Base-by-base conservation (phyloP, 1,140 invertebrate species). In the Formica selysi region DNA sequence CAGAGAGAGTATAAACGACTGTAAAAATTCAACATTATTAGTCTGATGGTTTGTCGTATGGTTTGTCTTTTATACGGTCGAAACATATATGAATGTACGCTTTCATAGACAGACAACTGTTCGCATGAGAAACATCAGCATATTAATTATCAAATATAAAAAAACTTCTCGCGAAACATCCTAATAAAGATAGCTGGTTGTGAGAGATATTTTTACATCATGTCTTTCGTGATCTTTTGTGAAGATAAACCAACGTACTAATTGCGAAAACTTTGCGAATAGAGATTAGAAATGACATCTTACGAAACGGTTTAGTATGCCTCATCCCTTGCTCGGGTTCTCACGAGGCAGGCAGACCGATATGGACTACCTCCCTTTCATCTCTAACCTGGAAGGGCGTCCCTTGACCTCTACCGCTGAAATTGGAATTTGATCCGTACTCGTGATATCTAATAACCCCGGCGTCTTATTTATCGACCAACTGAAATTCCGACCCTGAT, bases 371-470 rank as follows among this genome's bases (percentile, higher is more conserved):
- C 79, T 65, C 73, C 74, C 78, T 88, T 89, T 79, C 76, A 62
- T 51, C 54, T 44, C 41, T 11, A 61, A 61, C 19, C 57, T 51
- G 64, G 3, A 11, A 61, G 48, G n/a, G 44, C 76, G 57, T 59
- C 71, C 86, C 85, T 83, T 89, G 90, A 83, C 64, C 78, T 86
- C 64, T 7, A 41, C 32, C 78, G 85, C 22, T 44, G 89, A 88
- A 92, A 92, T 92, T 92, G 91, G 89, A 90, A 92, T 91, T 86
- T 90, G 89, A 90, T 90, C 91, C 86, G 87, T 54, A 61, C 26
- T 71, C 89, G 68, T 78, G 90, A 92, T 92, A 91, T 91, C 89
- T 90, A 92, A 91, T 90, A 92, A 92, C 84, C 70, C 73, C 64
- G 67, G 51, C 76, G 78, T 86, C 87, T 90, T 92, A 91, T 91